These are phyloP conservation scores for Hyphantria cunea DNA, from an alignment of 1,140 invertebrate genomes.

Conservation along the genomic window DNA sequence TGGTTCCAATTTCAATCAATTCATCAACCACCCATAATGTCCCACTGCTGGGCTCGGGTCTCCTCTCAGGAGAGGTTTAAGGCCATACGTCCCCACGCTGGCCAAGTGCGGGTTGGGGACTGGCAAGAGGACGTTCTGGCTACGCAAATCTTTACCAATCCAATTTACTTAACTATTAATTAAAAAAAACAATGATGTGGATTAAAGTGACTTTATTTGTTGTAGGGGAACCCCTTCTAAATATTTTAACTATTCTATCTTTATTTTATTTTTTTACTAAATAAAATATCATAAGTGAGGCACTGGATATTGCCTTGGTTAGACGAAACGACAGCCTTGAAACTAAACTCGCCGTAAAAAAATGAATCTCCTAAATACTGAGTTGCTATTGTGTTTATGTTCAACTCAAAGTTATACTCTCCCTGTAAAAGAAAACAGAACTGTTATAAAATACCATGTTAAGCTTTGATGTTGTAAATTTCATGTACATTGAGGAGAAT, in stretches of 20 bases:
- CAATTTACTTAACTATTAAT: too few species aligned
- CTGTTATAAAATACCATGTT: neutral
- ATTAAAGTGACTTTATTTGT: too few species aligned
- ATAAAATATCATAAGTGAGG: slow-evolving; percentile 40
- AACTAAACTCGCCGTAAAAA: slow-evolving; percentile 53
- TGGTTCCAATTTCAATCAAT: too few species aligned
- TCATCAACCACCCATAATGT: too few species aligned
- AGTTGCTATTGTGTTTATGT: slow-evolving; percentile 39
- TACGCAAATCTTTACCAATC: too few species aligned
- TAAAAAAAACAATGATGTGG: neutral
- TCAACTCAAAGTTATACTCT: slow-evolving; percentile 29
- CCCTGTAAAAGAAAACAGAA: slow-evolving; percentile 34
- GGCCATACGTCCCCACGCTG: too few species aligned
- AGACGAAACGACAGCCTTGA: slow-evolving; percentile 42
- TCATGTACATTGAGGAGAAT: too few species aligned
- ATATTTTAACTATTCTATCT: neutral
- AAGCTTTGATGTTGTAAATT: too few species aligned
- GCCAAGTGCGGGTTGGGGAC: too few species aligned
- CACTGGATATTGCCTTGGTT: slow-evolving; percentile 53
- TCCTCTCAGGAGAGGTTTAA: too few species aligned
- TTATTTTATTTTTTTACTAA: slow-evolving; percentile 42
- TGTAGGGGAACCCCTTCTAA: neutral
- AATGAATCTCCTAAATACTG: slow-evolving; percentile 46
- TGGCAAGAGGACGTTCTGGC: too few species aligned
- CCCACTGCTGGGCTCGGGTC: too few species aligned